Conservation (phyloP, 2,797 vertebrate genomes). For the Centropyge bicolor region DNA sequence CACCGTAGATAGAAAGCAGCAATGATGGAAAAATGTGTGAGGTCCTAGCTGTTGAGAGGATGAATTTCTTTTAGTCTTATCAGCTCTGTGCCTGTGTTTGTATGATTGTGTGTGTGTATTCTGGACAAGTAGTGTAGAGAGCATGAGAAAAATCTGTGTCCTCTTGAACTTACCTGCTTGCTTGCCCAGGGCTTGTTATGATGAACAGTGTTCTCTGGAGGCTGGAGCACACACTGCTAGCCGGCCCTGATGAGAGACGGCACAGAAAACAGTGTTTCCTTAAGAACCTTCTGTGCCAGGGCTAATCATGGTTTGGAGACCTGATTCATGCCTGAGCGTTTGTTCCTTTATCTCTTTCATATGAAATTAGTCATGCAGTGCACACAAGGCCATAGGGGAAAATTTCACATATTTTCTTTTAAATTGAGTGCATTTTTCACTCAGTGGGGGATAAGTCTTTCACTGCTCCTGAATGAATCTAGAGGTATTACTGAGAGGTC, state of each 20-base stretch:
- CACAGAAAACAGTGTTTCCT: slow-evolving; percentile 10
- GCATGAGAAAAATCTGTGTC: slow-evolving; percentile 35
- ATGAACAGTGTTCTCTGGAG: slow-evolving; percentile 20
- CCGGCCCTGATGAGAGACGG: neutral
- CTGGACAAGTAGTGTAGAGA: slow-evolving; percentile 21
- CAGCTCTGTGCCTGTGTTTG: neutral
- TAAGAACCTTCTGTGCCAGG: neutral
- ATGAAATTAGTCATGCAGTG: slow-evolving; percentile 26
- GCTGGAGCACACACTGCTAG: slow-evolving; percentile 4
- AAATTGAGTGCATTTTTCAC: slow-evolving; percentile 29
- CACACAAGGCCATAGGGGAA: slow-evolving; percentile 12
- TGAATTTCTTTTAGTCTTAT: slow-evolving; percentile 7
- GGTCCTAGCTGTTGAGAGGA: neutral
- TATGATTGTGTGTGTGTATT: slow-evolving; percentile 8
- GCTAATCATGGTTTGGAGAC: slow-evolving; percentile 27
- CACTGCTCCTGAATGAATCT: slow-evolving; percentile 36
- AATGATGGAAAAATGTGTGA: neutral
- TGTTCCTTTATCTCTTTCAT: slow-evolving; percentile 26
- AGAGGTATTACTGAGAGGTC: slow-evolving; percentile 48
- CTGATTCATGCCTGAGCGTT: slow-evolving; percentile 17
- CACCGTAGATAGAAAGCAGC: slow-evolving; percentile 7
- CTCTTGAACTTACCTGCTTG: slow-evolving; percentile 38
- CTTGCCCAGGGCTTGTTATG: slow-evolving; percentile 23
- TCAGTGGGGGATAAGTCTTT: slow-evolving; percentile 10
- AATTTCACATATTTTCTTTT: slow-evolving; percentile 31